Conservation (phyloP, 2,888 invertebrate species). For the Tanypteryx hageni region DNA sequence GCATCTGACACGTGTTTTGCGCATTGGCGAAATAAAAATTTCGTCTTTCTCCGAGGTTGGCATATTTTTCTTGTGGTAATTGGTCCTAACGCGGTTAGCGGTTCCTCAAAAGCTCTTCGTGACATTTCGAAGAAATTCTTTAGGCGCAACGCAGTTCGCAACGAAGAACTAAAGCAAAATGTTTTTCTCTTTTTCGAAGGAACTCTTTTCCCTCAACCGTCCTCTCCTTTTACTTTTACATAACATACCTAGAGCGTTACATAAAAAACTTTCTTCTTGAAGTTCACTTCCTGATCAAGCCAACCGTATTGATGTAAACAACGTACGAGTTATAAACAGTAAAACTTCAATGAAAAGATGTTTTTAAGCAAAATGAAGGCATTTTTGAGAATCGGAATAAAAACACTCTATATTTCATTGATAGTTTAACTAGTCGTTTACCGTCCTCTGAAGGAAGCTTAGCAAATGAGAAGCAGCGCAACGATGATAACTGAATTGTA, state of each 20-base stretch:
- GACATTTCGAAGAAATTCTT: not conserved
- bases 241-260: not conserved
- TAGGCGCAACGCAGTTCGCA: not conserved
- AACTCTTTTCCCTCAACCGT: not conserved
- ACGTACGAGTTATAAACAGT: too few relatives aligned
- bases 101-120: not conserved
- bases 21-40: too few relatives aligned
- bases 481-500: too few relatives aligned
- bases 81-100: not conserved
- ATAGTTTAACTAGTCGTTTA: too few relatives aligned
- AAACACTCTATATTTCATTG: too few relatives aligned
- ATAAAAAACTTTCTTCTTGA: conserved; percentile 10
- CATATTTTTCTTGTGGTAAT: not conserved
- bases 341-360: too few relatives aligned
- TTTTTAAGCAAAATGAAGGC: too few relatives aligned
- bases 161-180: not conserved
- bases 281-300: not conserved
- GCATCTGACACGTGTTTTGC: too few relatives aligned
- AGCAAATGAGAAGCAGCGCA: too few relatives aligned
- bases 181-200: not conserved
- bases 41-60: not conserved
- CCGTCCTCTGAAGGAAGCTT: too few relatives aligned
- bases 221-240: conserved; percentile 27
- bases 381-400: too few relatives aligned
- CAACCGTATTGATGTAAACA: not conserved